These are phyloP conservation scores for Melierax canorus DNA, from an alignment of 2,113 vertebrate genomes.

Conservation along the genomic window DNA sequence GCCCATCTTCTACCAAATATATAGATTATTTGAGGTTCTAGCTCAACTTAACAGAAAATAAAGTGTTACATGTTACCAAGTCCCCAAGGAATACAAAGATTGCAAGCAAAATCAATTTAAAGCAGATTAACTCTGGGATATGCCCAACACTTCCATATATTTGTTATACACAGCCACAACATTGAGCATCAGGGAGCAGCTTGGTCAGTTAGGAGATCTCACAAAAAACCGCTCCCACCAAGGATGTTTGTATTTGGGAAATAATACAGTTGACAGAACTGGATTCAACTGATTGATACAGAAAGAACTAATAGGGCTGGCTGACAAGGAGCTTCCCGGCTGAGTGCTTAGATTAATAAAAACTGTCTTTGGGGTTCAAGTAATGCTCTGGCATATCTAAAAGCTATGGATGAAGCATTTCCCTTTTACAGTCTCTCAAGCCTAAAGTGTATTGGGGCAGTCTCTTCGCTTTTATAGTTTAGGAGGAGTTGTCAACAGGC, in stretches of 20 bases:
- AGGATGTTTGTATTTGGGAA: neutral
- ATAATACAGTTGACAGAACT: neutral
- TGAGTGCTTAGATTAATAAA: neutral
- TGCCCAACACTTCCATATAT: neutral
- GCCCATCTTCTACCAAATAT: neutral
- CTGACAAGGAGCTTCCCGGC: neutral
- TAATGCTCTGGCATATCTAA: neutral
- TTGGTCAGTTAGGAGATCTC: neutral
- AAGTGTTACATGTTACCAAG: neutral
- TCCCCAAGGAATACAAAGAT: neutral
- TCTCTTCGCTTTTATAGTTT: neutral
- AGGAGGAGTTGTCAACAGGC: neutral
- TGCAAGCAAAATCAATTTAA: neutral
- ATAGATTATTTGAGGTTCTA: neutral
- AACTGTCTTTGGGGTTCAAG: neutral
- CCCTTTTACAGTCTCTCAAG: neutral
- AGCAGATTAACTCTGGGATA: neutral
- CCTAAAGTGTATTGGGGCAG: neutral
- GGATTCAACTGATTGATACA: accelerated
- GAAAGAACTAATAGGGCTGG: neutral
- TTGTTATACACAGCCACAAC: neutral
- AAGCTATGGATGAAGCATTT: neutral
- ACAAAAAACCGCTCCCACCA: neutral
- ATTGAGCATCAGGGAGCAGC: neutral
- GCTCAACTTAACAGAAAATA: neutral